phyloP scores from a whole-genome alignment of 1,140 invertebrate genomes.

The Heterodera carotae region DNA sequence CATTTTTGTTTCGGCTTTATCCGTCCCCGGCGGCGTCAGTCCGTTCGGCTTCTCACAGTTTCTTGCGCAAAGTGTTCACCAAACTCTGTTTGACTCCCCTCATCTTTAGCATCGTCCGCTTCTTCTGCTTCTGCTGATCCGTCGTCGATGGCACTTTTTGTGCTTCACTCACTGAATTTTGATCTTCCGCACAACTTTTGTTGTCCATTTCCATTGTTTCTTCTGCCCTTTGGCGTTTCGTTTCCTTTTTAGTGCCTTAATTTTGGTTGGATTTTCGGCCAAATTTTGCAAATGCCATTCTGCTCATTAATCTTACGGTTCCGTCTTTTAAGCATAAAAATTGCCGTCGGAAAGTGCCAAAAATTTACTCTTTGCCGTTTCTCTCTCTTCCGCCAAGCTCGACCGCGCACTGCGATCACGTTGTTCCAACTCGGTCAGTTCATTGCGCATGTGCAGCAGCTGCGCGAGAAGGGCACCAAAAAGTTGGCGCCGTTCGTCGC shows the following conservation, averaged over 20 bases:
- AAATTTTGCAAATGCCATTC: not conserved
- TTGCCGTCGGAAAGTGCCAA: no score
- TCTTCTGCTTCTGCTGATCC: conserved; percentile 6
- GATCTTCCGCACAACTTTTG: not conserved
- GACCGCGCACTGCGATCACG: not conserved
- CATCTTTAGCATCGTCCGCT: not conserved
- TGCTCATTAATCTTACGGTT: no score
- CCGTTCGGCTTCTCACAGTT: not conserved
- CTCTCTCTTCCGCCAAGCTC: not conserved
- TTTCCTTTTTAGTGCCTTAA: conserved; percentile 3
- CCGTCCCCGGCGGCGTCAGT: not conserved
- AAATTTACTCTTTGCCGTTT: not conserved
- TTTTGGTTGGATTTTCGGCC: not conserved
- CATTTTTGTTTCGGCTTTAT: conserved; percentile 9
- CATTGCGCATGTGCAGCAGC: conserved; percentile 27
- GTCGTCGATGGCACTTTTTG: not conserved
- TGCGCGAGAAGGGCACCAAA: conserved; percentile 22
- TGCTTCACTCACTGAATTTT: not conserved
- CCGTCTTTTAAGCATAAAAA: no score
- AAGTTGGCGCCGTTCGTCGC: conserved; percentile 5
- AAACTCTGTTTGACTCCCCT: conserved; percentile 1
- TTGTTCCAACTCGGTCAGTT: conserved; percentile 24
- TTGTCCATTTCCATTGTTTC: not conserved
- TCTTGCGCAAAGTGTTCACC: conserved; percentile 3
- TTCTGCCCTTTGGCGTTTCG: not conserved